Conservation (phyloP, 2,888 invertebrate genomes). For the Onchidella celtica region DNA sequence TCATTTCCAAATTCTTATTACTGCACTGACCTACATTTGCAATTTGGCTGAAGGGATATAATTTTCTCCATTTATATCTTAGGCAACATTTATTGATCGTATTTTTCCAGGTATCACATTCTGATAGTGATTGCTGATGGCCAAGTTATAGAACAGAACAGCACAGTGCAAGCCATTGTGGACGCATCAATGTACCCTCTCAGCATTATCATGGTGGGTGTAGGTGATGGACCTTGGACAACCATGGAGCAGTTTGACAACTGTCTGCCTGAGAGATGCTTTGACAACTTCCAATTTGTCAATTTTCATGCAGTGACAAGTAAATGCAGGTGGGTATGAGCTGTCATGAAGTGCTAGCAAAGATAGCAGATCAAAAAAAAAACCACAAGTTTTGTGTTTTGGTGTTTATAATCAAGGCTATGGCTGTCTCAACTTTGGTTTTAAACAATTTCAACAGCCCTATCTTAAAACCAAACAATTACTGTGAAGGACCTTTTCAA, state of each 20-base stretch:
- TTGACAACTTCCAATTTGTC: constrained; percentile 83
- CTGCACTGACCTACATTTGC: not conserved
- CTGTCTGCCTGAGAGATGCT: constrained; percentile 81
- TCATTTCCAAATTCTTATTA: not conserved
- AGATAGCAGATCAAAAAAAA: too few relatives aligned
- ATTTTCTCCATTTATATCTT: too few relatives aligned
- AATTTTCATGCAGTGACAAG: constrained; percentile 80
- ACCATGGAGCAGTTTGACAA: constrained; percentile 82
- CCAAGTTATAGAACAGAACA: constrained; percentile 81
- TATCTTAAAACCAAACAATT: too few relatives aligned
- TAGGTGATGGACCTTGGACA: constrained; percentile 83
- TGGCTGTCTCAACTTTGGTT: too few relatives aligned
- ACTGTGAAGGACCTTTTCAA: too few relatives aligned
- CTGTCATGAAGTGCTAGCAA: too few relatives aligned
- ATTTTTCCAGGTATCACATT: constrained; percentile 70
- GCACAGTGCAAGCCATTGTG: constrained; percentile 81
- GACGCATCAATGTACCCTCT: constrained; percentile 81
- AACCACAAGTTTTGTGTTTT: too few relatives aligned
- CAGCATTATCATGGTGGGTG: constrained; percentile 82
- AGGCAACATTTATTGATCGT: too few relatives aligned
- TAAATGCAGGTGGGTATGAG: constrained; percentile 42
- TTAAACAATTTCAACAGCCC: too few relatives aligned
- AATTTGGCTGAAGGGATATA: too few relatives aligned
- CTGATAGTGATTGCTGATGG: constrained; percentile 82
- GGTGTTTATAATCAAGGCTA: too few relatives aligned